A percentile compares a stretch with the other conserved stretches of the same genome.
These are phyloP conservation scores for Grammomys surdaster DNA, from an alignment of 2,113 vertebrate species.

Conservation along the genomic window DNA sequence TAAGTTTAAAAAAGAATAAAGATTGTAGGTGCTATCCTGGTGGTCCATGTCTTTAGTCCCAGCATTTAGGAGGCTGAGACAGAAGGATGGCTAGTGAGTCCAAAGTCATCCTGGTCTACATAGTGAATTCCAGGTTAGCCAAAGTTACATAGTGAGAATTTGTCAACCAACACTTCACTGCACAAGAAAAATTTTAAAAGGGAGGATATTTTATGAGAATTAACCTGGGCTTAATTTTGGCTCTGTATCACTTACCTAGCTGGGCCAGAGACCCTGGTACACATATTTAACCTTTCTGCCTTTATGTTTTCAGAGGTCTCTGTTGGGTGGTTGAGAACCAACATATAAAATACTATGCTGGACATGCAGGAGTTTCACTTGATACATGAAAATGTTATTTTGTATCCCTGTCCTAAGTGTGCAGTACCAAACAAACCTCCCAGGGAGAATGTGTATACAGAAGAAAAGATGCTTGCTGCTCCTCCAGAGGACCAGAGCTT, in stretches of 20 bases:
- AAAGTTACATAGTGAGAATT: not conserved
- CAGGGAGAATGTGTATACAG: not conserved
- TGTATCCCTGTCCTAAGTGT: slow-evolving; percentile 35
- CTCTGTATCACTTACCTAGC: slow-evolving; percentile 25
- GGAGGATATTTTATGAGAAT: not conserved
- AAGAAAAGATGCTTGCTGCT: not conserved
- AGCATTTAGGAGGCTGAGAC: not conserved
- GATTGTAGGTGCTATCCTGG: not conserved
- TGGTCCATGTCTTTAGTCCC: not conserved
- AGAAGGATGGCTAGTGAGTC: not conserved
- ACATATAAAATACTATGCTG: not conserved
- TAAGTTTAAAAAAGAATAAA: not conserved
- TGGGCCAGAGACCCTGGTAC: not conserved
- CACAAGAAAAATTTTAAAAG: not conserved
- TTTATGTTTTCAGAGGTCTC: slow-evolving; percentile 47
- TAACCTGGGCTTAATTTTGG: slow-evolving; percentile 41
- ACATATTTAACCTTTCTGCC: slow-evolving; percentile 32
- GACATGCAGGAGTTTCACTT: slow-evolving; percentile 22
- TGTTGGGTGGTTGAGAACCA: not conserved
- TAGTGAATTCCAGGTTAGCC: not conserved
- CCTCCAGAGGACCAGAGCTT: not conserved
- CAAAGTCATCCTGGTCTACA: not conserved
- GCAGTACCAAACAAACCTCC: not conserved
- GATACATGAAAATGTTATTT: slow-evolving; percentile 46
- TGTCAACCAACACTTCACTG: not conserved